Evolutionary conservation across 2,888 invertebrate species (phyloP).

Genomic region (Hybos culiciformis): DNA sequence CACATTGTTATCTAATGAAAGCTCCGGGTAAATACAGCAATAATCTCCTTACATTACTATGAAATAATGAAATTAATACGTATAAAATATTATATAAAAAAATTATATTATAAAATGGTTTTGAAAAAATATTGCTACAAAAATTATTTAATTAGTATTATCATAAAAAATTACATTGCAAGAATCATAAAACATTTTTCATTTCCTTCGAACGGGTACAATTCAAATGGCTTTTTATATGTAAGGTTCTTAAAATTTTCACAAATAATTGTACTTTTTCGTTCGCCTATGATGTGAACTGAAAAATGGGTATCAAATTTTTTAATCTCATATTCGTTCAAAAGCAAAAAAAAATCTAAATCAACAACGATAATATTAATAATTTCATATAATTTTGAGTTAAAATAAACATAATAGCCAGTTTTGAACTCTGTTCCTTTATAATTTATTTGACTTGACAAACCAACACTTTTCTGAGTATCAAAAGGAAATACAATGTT

Average conservation of each 20-base stretch:
- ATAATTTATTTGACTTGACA: neutral
- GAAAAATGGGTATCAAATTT: neutral
- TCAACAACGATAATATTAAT: neutral
- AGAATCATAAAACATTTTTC: too few species aligned
- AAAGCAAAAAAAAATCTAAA: neutral
- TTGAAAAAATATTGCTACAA: too few species aligned
- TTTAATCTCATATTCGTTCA: neutral
- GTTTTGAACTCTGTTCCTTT: neutral
- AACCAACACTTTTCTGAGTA: neutral
- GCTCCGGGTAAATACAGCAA: too few species aligned
- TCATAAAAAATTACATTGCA: too few species aligned
- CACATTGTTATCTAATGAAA: too few species aligned
- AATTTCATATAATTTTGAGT: neutral
- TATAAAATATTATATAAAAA: too few species aligned
- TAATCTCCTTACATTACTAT: too few species aligned
- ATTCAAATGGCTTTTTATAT: neutral
- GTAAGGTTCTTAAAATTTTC: neutral
- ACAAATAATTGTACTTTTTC: neutral
- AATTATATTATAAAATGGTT: too few species aligned
- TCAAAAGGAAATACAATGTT: neutral
- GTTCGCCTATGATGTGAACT: neutral
- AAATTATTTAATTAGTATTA: too few species aligned
- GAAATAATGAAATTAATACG: too few species aligned
- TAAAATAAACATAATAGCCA: neutral
- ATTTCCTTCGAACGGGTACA: too few species aligned